Evolutionary conservation across 1,140 invertebrate species (phyloP).

Genomic region (Brevipalpus yothersi): DNA sequence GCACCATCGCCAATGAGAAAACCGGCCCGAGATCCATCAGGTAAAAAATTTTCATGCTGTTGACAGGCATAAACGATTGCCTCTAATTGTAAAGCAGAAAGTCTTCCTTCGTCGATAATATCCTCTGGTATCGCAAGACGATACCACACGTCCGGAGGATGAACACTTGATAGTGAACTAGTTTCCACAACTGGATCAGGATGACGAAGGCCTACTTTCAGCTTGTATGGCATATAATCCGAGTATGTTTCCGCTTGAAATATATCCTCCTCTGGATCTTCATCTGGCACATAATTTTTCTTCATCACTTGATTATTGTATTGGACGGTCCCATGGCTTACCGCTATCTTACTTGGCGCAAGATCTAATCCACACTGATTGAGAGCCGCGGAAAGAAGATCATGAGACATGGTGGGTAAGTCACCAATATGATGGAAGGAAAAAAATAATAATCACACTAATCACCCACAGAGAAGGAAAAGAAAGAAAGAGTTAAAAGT

Average conservation of each 20-base stretch:
- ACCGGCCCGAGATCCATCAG: conserved; percentile 68
- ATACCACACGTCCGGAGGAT: conserved; percentile 82
- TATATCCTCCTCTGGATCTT: conserved; percentile 64
- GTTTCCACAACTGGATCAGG: conserved; percentile 99
- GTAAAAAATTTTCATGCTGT: conserved; percentile 73
- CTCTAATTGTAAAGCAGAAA: conserved; percentile 90
- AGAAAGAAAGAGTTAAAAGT: neutral
- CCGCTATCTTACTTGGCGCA: neutral
- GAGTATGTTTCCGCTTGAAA: conserved; percentile 94
- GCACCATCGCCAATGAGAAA: conserved; percentile 96
- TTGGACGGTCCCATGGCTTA: neutral
- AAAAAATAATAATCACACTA: neutral
- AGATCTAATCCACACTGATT: conserved; percentile 17
- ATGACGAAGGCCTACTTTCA: conserved; percentile 82
- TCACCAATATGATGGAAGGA: neutral
- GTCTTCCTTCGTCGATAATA: conserved; percentile 50
- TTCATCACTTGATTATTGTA: neutral
- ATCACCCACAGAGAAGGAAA: neutral
- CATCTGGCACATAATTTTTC: conserved; percentile 15
- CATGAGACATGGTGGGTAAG: conserved; percentile 6
- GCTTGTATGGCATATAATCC: conserved; percentile 89
- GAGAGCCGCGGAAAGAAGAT: conserved; percentile 19
- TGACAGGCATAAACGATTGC: conserved; percentile 86
- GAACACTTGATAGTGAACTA: conserved; percentile 81
- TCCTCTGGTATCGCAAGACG: conserved; percentile 57